Evolutionary conservation across 2,888 invertebrate genomes (phyloP).

Genomic region (Cephus pygmeus): DNA sequence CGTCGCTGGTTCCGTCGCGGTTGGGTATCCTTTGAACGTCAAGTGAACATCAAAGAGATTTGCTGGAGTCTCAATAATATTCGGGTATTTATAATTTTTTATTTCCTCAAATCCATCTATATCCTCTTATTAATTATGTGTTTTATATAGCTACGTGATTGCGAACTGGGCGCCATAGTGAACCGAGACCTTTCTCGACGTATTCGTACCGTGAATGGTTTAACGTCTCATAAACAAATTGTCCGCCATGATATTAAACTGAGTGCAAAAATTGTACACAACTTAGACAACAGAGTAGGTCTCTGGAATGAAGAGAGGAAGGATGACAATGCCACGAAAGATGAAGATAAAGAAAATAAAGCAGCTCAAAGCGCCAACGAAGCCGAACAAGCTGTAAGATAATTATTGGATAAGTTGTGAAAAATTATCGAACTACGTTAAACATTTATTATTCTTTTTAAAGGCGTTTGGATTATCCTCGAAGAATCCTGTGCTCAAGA

Average conservation of each 20-base stretch:
- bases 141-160: slow-evolving; percentile 79
- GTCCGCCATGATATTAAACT: slow-evolving; percentile 92
- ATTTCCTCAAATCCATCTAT: neutral
- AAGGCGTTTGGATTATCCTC: slow-evolving; percentile 80
- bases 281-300: slow-evolving; percentile 85
- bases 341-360: slow-evolving; percentile 47
- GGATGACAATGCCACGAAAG: slow-evolving; percentile 37
- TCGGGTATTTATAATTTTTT: slow-evolving; percentile 69
- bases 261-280: slow-evolving; percentile 90
- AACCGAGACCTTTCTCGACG: slow-evolving; percentile 96
- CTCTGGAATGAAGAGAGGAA: slow-evolving; percentile 77
- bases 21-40: slow-evolving; percentile 97
- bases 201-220: slow-evolving; percentile 90
- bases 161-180: slow-evolving; percentile 94
- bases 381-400: slow-evolving; percentile 54
- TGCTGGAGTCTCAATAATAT: slow-evolving; percentile 99
- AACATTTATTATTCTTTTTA: slow-evolving; percentile 26
- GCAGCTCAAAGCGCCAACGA: slow-evolving; percentile 44
- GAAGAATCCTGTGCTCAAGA: slow-evolving; percentile 93
- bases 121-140: neutral
- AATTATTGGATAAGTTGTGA: neutral
- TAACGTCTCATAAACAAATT: slow-evolving; percentile 89
- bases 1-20: slow-evolving; percentile 96
- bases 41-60: slow-evolving; percentile 98
- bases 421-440: neutral